Evolutionary conservation across 2,797 vertebrate species (phyloP), one percentile per base, ranked within the genome.

Genomic region (Euphonia xanthogaster): DNA sequence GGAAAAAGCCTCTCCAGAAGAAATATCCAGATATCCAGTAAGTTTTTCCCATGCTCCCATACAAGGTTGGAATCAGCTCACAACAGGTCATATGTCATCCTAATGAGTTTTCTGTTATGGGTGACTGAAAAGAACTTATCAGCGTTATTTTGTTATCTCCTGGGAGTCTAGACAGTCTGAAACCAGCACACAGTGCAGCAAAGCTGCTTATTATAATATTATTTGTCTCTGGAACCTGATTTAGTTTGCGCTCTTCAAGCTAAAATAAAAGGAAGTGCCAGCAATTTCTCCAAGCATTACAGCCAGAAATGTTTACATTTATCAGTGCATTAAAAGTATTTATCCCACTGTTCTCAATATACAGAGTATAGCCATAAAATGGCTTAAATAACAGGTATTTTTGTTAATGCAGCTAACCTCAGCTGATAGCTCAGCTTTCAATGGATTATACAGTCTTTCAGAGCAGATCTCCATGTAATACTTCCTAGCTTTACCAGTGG

Each of bases 371-470:
- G 65, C 44, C 65, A 28, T 39, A 61, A 54, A 92, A 79, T 71
- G 55, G 48, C 66, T 88, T 83, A 71, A 86, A 73, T 79, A 95
- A 93, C 65, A 83, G 89, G 57, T 65, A 7, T 58, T 96, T 95
- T 93, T 89, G 40, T 96, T 68, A 95, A 93, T 79, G 66, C 78
- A 95, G 48, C 77, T 92, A 96, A 91, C 86, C 75, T 94, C 73
- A 81, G 63, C 68, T 91, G 93, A 90, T 93, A 95, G 84, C 91
- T 91, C 75, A 87, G 74, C 84, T 97, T 97, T 96, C 96, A 88
- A 94, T 90, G 92, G 96, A 95, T 97, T 97, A 96, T 78, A 70
- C 61, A 96, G 79, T 67, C 77, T 96, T 96, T 96, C 86, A 95
- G 89, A 95, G 87, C 85, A 96, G 86, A 93, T 88, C 72, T 95